Conservation (phyloP, 2,113 vertebrate species). For the Istiophorus platypterus region DNA sequence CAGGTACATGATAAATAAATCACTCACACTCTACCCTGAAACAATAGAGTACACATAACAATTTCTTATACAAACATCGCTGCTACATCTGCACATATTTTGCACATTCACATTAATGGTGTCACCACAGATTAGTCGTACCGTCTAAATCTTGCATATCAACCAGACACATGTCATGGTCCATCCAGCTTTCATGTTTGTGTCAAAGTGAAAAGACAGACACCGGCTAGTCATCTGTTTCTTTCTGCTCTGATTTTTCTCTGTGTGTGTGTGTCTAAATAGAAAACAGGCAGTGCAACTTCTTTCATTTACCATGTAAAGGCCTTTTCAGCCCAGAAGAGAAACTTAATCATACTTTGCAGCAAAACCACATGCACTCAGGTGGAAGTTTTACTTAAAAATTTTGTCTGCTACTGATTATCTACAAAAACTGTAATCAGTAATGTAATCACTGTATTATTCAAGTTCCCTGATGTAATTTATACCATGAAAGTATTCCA, state of each 20-base stretch:
- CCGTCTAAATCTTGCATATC: slow-evolving; percentile 52
- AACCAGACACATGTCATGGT: slow-evolving; percentile 52
- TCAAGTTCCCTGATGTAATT: slow-evolving; percentile 30
- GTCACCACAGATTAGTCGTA: slow-evolving; percentile 61
- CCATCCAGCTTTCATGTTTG: slow-evolving; percentile 63
- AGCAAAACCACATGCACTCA: slow-evolving; percentile 12
- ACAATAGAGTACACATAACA: neutral
- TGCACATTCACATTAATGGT: slow-evolving; percentile 44
- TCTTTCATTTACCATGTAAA: slow-evolving; percentile 27
- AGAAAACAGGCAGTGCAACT: slow-evolving; percentile 40
- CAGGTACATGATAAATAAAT: slow-evolving; percentile 10
- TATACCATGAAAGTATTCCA: neutral
- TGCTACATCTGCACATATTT: slow-evolving; percentile 61
- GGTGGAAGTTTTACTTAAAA: slow-evolving; percentile 39
- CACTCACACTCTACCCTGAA: slow-evolving; percentile 9
- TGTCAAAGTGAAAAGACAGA: slow-evolving; percentile 44
- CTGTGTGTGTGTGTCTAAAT: slow-evolving; percentile 38
- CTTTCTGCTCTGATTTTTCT: slow-evolving; percentile 23
- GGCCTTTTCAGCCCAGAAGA: slow-evolving; percentile 22
- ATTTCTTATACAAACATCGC: slow-evolving; percentile 20
- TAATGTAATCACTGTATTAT: slow-evolving; percentile 26
- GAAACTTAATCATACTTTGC: slow-evolving; percentile 4
- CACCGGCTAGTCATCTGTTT: slow-evolving; percentile 61
- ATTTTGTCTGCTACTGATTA: slow-evolving; percentile 47
- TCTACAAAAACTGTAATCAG: slow-evolving; percentile 45